A percentile compares a stretch with the other conserved stretches of the same genome.
Conservation (phyloP, 2,888 invertebrate species). For the Sipha maydis region DNA sequence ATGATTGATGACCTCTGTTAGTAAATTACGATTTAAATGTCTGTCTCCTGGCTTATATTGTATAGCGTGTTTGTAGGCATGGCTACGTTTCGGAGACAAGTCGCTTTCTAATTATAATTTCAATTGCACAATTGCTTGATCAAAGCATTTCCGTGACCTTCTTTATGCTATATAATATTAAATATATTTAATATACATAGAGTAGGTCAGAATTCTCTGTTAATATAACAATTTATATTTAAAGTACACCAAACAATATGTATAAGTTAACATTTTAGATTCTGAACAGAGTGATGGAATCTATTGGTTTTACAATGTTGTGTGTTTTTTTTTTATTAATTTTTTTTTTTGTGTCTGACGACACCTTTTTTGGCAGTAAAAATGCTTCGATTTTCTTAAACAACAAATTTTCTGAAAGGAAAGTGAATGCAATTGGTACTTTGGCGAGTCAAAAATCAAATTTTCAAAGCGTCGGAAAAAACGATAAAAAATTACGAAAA, state of each 20-base stretch:
- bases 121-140: slow-evolving; percentile 32
- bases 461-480: too few species aligned
- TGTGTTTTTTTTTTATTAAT: too few species aligned
- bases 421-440: too few species aligned
- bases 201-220: background rate
- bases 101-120: slow-evolving; percentile 57
- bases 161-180: background rate
- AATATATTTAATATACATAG: background rate
- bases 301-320: too few species aligned
- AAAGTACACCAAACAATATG: background rate
- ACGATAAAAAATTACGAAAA: too few species aligned
- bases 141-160: slow-evolving; percentile 17
- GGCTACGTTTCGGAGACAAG: slow-evolving; percentile 36
- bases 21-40: slow-evolving; percentile 54
- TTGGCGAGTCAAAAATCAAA: too few species aligned
- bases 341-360: too few species aligned
- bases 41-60: slow-evolving; percentile 5
- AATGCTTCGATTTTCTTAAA: too few species aligned
- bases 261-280: background rate
- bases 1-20: slow-evolving; percentile 49
- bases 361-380: too few species aligned
- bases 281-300: too few species aligned
- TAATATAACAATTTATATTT: background rate
- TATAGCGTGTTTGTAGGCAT: slow-evolving; percentile 26
- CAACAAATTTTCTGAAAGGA: too few species aligned